Evolutionary conservation across 2,113 vertebrate species (phyloP), one percentile per base, ranked within the genome.

Genomic region (Dascyllus trimaculatus): DNA sequence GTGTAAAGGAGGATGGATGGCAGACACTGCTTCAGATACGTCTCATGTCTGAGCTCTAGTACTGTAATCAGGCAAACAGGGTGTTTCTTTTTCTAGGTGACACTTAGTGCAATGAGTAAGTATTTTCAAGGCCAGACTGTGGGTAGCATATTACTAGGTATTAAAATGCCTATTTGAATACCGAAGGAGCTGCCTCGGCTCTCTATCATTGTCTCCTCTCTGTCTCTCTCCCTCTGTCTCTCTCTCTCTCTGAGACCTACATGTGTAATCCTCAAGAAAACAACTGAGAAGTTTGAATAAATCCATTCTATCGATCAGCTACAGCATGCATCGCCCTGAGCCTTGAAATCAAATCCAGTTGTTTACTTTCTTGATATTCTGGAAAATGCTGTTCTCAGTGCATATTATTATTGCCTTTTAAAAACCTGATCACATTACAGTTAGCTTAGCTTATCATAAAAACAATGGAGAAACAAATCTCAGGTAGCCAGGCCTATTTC

Each of bases 261-360:
- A 59, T 24, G 43, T 24, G 25, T 25, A 53, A 26, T 49, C 17
- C 40, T 11, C 54, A 60, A 59, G 53, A 77, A 79, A 77, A 76
- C 53, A 59, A 68, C 53, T 8, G 46, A 69, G 56, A 83, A 74
- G 54, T 75, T 66, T 60, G 35, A 69, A 72, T 54, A 63, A 78
- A 85, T 85, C 73, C 53, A 70, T 53, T 45, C 5, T 71, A 82
- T 80, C 49, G 85, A 88, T 85, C 71, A 71, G 54, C 18, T 17
- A 11, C 21, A 74, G 63, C 62, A 60, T 61, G 49, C 63, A 61
- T 56, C 38, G 54, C 32, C 19, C 43, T 1, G 2, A 81, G 71
- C 21, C 65, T 67, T 69, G 52, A 79, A 87, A 80, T 82, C 24
- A 75, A 80, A 87, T 81, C 40, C 64, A 11, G 13, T 53, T 66